Evolutionary conservation across 1,140 invertebrate genomes (phyloP).

Genomic region (Chymomyza costata): DNA sequence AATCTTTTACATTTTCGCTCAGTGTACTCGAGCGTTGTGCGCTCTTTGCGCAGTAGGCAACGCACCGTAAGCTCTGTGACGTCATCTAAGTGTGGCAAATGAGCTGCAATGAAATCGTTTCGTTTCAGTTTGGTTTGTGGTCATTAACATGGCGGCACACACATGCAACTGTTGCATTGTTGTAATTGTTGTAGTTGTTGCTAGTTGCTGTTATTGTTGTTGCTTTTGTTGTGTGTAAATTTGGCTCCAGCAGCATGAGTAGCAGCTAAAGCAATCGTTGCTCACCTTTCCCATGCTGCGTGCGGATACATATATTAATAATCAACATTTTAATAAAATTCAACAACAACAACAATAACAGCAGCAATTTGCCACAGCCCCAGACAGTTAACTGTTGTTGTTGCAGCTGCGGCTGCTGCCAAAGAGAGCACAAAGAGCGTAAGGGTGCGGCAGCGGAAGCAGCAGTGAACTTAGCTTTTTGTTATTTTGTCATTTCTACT

Average conservation of each 20-base stretch:
- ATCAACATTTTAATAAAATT: conserved; percentile 58
- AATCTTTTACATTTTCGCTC: too few relatives aligned
- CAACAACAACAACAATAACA: conserved; percentile 15
- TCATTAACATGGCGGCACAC: conserved; percentile 48
- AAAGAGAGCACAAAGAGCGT: not conserved
- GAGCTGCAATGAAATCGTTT: conserved; percentile 46
- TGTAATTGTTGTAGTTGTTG: conserved; percentile 17
- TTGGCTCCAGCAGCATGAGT: conserved; percentile 12
- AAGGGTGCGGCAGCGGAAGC: not conserved
- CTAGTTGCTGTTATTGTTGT: conserved; percentile 23
- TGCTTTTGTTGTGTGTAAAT: conserved; percentile 22
- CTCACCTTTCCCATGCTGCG: conserved; percentile 33
- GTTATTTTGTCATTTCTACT: not conserved
- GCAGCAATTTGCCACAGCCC: not conserved
- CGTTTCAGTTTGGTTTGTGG: conserved; percentile 59
- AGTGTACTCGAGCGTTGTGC: too few relatives aligned
- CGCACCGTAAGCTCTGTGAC: conserved; percentile 35
- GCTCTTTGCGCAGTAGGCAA: too few relatives aligned
- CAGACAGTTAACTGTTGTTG: not conserved
- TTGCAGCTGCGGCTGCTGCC: not conserved
- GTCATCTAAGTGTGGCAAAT: conserved; percentile 39
- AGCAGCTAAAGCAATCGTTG: conserved; percentile 1
- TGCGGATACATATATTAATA: conserved; percentile 56
- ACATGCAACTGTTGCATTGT: conserved; percentile 48
- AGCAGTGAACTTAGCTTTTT: not conserved